Percentiles rank a stretch among this genome's conserved stretches.
phyloP scores from a whole-genome alignment of 2,113 vertebrate species.

The Urocynchramus pylzowi region DNA sequence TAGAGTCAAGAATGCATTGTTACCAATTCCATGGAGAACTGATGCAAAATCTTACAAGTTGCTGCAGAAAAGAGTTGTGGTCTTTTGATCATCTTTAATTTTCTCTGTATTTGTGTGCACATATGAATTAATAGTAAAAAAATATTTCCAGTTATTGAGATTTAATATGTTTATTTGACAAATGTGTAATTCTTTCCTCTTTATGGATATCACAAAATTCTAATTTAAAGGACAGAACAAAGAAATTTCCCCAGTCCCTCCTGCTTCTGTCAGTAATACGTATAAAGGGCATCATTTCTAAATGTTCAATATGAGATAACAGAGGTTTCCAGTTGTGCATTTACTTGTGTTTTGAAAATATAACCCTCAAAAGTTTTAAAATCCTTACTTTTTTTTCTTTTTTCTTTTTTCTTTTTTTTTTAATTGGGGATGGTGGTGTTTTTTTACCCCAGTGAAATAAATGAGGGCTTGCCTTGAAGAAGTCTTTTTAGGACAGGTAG shows the following conservation, averaged over 20 bases:
- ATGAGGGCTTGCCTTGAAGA: not conserved
- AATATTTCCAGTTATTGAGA: not conserved
- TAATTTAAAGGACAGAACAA: not conserved
- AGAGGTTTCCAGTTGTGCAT: not conserved
- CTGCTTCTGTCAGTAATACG: not conserved
- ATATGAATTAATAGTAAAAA: not conserved
- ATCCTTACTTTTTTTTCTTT: not conserved
- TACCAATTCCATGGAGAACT: not conserved
- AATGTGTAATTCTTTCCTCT: not conserved
- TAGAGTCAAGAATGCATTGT: not conserved
- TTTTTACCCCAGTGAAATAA: not conserved
- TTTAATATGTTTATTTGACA: not conserved
- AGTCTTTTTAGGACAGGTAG: too few species aligned
- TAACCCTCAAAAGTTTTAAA: not conserved
- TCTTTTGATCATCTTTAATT: not conserved
- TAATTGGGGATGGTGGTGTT: fast-evolving
- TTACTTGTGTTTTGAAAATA: not conserved
- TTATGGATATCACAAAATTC: not conserved
- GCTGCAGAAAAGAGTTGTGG: not conserved
- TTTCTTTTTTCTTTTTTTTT: not conserved
- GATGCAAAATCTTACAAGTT: not conserved
- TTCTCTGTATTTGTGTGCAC: not conserved
- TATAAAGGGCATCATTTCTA: not conserved
- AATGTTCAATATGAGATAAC: not conserved
- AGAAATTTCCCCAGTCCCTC: not conserved